These are phyloP conservation scores for Caenorhabditis zanzibari DNA, from an alignment of 2,888 invertebrate genomes.

Conservation along the genomic window DNA sequence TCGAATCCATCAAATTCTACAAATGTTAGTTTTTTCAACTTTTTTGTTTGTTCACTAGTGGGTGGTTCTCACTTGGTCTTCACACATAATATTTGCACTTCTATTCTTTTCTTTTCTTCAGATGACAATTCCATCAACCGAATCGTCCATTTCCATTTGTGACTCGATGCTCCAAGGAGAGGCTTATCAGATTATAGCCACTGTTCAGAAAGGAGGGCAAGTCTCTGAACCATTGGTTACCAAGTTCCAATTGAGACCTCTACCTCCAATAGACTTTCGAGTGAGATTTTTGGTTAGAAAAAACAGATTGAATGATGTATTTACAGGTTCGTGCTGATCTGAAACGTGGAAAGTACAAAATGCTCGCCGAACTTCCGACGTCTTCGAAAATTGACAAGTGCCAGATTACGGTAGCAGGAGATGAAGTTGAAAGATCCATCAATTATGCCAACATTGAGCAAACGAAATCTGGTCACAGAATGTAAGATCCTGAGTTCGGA, in stretches of 20 bases:
- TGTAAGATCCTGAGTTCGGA: conserved; percentile 15
- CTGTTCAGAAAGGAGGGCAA: conserved; percentile 77
- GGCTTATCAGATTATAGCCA: conserved; percentile 76
- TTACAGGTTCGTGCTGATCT: conserved; percentile 75
- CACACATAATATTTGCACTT: conserved; percentile 17
- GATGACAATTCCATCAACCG: conserved; percentile 65
- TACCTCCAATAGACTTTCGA: conserved; percentile 77
- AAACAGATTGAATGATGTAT: background rate
- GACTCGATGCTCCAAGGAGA: conserved; percentile 77
- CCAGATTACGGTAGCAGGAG: conserved; percentile 74
- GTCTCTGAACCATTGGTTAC: conserved; percentile 74
- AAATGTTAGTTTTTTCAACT: conserved; percentile 49
- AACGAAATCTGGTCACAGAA: conserved; percentile 66
- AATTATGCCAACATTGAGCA: conserved; percentile 71
- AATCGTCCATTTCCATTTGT: conserved; percentile 72
- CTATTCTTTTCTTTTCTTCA: conserved; percentile 17
- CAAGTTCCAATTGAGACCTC: conserved; percentile 78
- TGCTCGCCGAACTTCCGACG: conserved; percentile 72
- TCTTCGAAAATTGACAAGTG: conserved; percentile 74
- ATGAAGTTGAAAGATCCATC: conserved; percentile 71
- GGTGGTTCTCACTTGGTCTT: conserved; percentile 23
- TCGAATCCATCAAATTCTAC: conserved; percentile 50
- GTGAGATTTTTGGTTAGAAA: conserved; percentile 47
- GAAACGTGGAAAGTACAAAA: conserved; percentile 76
- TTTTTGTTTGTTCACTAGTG: conserved; percentile 7